Percentiles rank a stretch among this genome's conserved stretches.
These are phyloP conservation scores for Petrosia ficiformis DNA, from an alignment of 37 sponge, comb jelly and placozoan species.

Conservation along the genomic window DNA sequence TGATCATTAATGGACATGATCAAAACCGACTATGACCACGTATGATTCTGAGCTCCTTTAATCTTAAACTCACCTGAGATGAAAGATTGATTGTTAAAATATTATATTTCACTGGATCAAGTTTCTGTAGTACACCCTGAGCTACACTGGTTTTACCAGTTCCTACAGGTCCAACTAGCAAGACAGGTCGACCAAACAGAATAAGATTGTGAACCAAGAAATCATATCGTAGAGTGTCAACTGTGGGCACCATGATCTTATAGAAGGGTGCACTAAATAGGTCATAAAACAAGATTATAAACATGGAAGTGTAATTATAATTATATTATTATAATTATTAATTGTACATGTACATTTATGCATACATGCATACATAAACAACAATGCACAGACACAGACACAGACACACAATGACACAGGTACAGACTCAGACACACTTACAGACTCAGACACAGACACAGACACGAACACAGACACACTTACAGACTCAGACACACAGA, in stretches of 20 bases:
- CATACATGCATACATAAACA: constrained; percentile 5
- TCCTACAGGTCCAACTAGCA: constrained; percentile 96
- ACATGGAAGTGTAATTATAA: too few species aligned
- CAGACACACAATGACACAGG: too few species aligned
- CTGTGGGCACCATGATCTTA: constrained; percentile 98
- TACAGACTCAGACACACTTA: too few species aligned
- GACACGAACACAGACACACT: too few species aligned
- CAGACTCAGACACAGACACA: too few species aligned
- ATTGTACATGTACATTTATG: too few species aligned
- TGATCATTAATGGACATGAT: too few species aligned
- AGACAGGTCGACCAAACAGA: constrained; percentile 64
- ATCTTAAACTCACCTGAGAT: constrained; percentile 76
- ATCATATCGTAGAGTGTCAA: constrained; percentile 96
- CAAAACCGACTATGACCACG: too few species aligned
- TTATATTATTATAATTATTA: neutral
- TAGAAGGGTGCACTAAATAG: constrained; percentile 85
- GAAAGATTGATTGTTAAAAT: constrained; percentile 93
- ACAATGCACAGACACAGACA: too few species aligned
- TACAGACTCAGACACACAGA: too few species aligned
- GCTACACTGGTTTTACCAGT: constrained; percentile 98
- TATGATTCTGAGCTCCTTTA: too few species aligned
- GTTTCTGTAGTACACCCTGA: constrained; percentile 83
- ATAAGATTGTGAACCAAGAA: constrained; percentile 91
- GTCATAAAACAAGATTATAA: too few species aligned
- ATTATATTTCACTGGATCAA: constrained; percentile 72